These are phyloP conservation scores for Bombus difficillimus DNA, from an alignment of 1,140 invertebrate genomes.

Conservation along the genomic window DNA sequence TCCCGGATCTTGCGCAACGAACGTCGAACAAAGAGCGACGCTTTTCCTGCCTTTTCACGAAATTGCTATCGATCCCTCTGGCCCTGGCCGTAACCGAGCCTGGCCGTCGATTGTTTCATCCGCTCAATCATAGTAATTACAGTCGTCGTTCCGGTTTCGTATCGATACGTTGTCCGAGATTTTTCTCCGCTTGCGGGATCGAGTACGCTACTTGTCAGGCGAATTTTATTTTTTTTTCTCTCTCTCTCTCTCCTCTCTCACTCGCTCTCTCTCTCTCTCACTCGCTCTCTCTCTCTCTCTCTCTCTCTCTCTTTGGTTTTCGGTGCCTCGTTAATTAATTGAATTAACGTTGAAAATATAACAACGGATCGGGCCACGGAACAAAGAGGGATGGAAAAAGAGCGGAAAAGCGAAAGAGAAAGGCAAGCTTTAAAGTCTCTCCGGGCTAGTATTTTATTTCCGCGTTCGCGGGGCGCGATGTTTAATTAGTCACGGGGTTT, in stretches of 20 bases:
- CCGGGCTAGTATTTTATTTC: neutral
- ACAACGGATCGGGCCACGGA: neutral
- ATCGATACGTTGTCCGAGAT: neutral
- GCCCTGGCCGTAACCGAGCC: neutral
- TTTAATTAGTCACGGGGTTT: conserved; percentile 53
- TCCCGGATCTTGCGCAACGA: conserved; percentile 32
- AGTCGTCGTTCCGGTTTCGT: neutral
- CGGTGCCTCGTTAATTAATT: conserved; percentile 6
- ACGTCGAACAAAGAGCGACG: neutral
- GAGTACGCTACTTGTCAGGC: neutral
- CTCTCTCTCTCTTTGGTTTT: neutral
- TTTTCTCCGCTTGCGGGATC: neutral
- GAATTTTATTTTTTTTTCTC: neutral
- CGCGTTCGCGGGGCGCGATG: conserved; percentile 8
- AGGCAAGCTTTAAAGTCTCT: neutral
- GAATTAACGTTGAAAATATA: neutral
- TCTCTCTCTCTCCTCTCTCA: neutral
- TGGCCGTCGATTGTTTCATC: conserved; percentile 21
- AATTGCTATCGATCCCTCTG: conserved; percentile 38
- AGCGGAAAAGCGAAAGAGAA: neutral
- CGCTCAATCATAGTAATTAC: conserved; percentile 45
- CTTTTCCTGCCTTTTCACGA: conserved; percentile 22
- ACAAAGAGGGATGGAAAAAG: too few relatives aligned
- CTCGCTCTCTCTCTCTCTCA: too few relatives aligned
- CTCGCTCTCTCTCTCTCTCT: fast-evolving